These are phyloP conservation scores for Lophotis ruficrista DNA, from an alignment of 2,113 vertebrate species.

Conservation along the genomic window DNA sequence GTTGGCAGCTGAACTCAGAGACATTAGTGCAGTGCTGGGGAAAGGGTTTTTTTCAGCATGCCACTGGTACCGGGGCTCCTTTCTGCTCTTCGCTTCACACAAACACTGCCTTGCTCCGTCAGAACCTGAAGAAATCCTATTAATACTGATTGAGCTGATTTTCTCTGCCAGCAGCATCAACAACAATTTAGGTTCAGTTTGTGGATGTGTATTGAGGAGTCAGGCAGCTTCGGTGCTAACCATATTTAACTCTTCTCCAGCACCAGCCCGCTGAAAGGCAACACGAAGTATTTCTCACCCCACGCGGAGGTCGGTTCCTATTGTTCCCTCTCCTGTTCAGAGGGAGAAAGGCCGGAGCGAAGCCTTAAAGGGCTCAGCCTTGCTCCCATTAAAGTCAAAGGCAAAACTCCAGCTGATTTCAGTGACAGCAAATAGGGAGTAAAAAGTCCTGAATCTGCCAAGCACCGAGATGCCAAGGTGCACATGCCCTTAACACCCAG, in stretches of 20 bases:
- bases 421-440: neutral
- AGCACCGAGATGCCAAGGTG: neutral
- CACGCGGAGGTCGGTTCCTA: neutral
- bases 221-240: neutral
- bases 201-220: neutral
- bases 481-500: neutral
- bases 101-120: neutral
- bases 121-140: neutral
- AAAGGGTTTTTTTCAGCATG: neutral
- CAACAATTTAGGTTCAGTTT: neutral
- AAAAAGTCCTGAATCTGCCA: neutral
- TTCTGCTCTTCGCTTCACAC: neutral
- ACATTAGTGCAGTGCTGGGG: neutral
- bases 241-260: neutral
- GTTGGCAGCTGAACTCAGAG: neutral
- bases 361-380: neutral
- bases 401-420: neutral
- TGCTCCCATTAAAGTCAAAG: neutral
- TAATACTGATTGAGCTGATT: neutral
- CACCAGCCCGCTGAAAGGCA: neutral
- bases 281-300: neutral
- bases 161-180: neutral
- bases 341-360: neutral
- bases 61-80: neutral
- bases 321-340: neutral